phyloP scores from a whole-genome alignment of 92 coral and sea anemone genomes.

The Palythoa heliodiscus region DNA sequence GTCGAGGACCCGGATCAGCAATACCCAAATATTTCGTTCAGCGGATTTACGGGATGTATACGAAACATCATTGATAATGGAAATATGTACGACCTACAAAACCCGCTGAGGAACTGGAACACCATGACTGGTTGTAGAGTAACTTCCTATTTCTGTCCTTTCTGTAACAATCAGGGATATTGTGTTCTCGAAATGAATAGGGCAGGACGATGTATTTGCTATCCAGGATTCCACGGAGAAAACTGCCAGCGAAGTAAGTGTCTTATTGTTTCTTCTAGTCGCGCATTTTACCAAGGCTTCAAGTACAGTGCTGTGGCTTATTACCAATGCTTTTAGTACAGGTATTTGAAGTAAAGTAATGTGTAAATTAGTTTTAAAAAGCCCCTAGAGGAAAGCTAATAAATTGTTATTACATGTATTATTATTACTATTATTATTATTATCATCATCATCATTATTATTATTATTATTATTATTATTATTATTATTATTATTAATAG shows the following conservation, averaged over 20 bases:
- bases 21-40: slow-evolving; percentile 69
- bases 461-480: too few relatives aligned
- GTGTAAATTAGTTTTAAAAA: too few relatives aligned
- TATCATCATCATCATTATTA: too few relatives aligned
- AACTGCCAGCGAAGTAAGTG: slow-evolving; percentile 63
- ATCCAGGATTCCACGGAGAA: slow-evolving; percentile 69
- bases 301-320: too few relatives aligned
- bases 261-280: not conserved
- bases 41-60: slow-evolving; percentile 87
- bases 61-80: slow-evolving; percentile 77
- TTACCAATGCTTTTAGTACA: too few relatives aligned
- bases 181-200: slow-evolving; percentile 75
- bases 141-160: slow-evolving; percentile 56
- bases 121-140: slow-evolving; percentile 69
- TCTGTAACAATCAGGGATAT: slow-evolving; percentile 76
- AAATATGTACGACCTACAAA: slow-evolving; percentile 81
- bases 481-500: too few relatives aligned
- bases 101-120: slow-evolving; percentile 72
- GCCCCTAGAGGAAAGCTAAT: too few relatives aligned
- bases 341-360: too few relatives aligned
- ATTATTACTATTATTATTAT: too few relatives aligned
- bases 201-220: slow-evolving; percentile 69
- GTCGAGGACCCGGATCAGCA: slow-evolving; percentile 64
- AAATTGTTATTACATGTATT: too few relatives aligned
- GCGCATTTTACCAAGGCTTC: too few relatives aligned